phyloP scores from a whole-genome alignment of 2,888 invertebrate species.

The Saturnia japonica region DNA sequence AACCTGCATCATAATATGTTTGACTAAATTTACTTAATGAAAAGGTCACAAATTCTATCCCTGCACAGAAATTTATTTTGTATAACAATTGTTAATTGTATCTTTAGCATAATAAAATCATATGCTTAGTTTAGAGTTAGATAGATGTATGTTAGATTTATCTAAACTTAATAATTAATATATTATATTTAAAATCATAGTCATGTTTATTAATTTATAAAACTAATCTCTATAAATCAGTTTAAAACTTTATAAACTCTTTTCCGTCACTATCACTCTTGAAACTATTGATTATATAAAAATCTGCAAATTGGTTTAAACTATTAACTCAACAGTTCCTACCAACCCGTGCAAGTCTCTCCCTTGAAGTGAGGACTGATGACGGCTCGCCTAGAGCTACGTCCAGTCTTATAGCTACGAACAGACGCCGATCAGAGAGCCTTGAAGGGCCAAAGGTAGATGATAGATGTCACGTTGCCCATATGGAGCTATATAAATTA shows the following conservation, averaged over 20 bases:
- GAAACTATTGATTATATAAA: conserved; percentile 21
- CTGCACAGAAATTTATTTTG: too few relatives aligned
- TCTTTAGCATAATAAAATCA: neutral
- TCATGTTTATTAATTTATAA: too few relatives aligned
- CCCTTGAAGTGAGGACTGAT: conserved; percentile 82
- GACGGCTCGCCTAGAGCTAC: conserved; percentile 67
- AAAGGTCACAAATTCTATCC: too few relatives aligned
- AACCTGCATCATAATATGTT: neutral
- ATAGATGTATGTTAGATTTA: too few relatives aligned
- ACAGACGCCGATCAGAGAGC: conserved; percentile 81
- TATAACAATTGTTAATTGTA: neutral
- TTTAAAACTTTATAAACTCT: neutral
- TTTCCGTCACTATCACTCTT: neutral
- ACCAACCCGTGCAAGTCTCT: conserved; percentile 83
- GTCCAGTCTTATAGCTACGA: conserved; percentile 71
- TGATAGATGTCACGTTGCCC: conserved; percentile 19
- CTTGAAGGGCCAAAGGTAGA: conserved; percentile 82
- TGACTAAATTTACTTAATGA: neutral
- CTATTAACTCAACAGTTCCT: conserved; percentile 69
- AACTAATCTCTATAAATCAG: neutral
- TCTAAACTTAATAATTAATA: too few relatives aligned
- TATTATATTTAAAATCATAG: too few relatives aligned
- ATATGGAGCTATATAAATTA: conserved; percentile 8
- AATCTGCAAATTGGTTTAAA: conserved; percentile 9
- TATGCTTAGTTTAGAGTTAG: neutral